These are phyloP conservation scores for Ceratina australensis DNA, from an alignment of 1,140 invertebrate genomes.

Conservation along the genomic window DNA sequence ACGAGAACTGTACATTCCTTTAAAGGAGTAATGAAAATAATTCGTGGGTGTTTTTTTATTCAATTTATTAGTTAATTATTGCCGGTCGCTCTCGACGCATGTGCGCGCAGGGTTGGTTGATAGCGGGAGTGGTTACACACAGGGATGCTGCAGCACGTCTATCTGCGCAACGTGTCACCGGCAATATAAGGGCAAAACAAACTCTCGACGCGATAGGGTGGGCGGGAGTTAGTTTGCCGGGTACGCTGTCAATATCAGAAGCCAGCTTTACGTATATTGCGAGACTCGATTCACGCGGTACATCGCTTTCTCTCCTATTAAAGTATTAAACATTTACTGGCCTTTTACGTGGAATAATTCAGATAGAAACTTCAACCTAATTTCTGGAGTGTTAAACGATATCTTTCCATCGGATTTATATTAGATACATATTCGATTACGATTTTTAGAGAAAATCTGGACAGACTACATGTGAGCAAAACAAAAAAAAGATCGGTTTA, in stretches of 20 bases:
- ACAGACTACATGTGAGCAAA: too few species aligned
- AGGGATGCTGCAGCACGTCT: conserved; percentile 6
- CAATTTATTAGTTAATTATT: conserved; percentile 34
- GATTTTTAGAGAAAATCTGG: too few species aligned
- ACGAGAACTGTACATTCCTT: neutral
- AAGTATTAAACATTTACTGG: conserved; percentile 9
- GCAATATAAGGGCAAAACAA: conserved; percentile 38
- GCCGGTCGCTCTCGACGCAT: conserved; percentile 7
- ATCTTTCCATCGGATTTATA: neutral
- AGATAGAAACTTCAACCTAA: neutral
- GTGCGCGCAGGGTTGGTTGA: neutral
- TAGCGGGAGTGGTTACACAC: conserved; percentile 24
- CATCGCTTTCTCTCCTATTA: conserved; percentile 18
- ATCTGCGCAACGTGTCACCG: conserved; percentile 31
- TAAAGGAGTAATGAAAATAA: neutral
- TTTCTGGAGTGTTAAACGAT: too few species aligned
- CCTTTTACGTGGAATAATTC: neutral
- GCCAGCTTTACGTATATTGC: conserved; percentile 27
- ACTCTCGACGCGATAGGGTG: neutral
- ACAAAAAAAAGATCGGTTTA: neutral
- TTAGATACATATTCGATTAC: too few species aligned
- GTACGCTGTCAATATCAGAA: conserved; percentile 37
- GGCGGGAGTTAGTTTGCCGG: conserved; percentile 5
- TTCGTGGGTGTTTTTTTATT: neutral
- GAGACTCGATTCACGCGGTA: conserved; percentile 27